phyloP scores from a whole-genome alignment of 1,140 invertebrate species.

The Hermetia illucens region DNA sequence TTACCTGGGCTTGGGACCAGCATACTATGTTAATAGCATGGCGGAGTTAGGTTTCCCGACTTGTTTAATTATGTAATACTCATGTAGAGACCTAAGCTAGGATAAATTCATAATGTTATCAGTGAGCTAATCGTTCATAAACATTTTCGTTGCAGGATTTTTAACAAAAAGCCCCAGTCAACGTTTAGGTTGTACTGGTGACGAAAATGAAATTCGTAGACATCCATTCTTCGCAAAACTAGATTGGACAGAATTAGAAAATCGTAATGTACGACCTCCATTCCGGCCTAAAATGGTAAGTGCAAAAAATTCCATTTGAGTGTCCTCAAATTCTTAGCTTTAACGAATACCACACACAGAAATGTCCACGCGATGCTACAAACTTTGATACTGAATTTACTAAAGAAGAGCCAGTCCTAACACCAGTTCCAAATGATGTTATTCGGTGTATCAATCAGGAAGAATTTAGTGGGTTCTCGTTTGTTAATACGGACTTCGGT shows the following conservation, averaged over 20 bases:
- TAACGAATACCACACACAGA: conserved; percentile 42
- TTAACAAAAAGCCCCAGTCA: conserved; percentile 97
- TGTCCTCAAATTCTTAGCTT: neutral
- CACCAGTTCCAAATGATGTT: conserved; percentile 81
- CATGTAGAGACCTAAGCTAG: no score
- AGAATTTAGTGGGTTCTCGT: conserved; percentile 95
- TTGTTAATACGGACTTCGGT: conserved; percentile 86
- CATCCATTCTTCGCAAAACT: conserved; percentile 94
- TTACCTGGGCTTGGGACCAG: no score
- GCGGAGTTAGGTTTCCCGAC: no score
- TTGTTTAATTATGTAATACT: no score
- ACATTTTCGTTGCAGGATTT: conserved; percentile 49
- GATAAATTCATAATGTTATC: no score
- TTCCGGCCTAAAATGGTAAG: conserved; percentile 97
- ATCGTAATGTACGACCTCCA: conserved; percentile 82
- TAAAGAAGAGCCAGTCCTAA: conserved; percentile 91
- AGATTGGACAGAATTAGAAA: conserved; percentile 90
- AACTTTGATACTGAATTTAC: conserved; percentile 99
- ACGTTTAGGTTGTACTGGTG: conserved; percentile 80
- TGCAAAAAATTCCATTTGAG: conserved; percentile 13
- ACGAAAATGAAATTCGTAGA: conserved; percentile 63
- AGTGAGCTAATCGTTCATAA: no score
- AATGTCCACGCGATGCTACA: conserved; percentile 90
- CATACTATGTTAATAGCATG: no score
- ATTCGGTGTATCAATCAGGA: conserved; percentile 87